Evolutionary conservation across 2,888 invertebrate species (phyloP), one percentile per base, ranked within the genome.

Genomic region (Margaritifera margaritifera): DNA sequence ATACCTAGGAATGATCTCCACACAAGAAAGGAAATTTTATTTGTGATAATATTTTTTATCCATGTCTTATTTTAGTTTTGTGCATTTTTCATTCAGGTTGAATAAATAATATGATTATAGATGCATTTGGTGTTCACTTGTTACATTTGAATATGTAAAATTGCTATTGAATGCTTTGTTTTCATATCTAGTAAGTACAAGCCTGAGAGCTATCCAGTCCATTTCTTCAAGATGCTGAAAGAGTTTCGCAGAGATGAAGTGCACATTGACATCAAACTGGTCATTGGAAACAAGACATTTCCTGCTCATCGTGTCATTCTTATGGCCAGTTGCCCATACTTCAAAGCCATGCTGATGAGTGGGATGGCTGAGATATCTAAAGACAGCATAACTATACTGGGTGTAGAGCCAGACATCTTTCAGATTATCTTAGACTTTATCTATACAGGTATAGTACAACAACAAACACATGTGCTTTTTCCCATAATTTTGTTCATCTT

Each of bases 311-410:
- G 95, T 80, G 94, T 95, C 22, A 94, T 97, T 18, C 91, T 97
- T 72, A 95, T 96, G 79, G 95, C 96, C 8, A 94, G 95, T 78
- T 96, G 96, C 91, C 94, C 95, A 68, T 97, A 97, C 90, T 97
- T 97, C 90, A 94, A 96, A 90, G 96, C 96, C 58, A 97, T 97
- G 96, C 96, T 97, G 88, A 94, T 94, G 79, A 94, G 94, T 53
- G 95, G 95, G 19, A 91, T 97, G 77, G 93, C 94, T 74, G 97
- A 97, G 90, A 94, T 94, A 83, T 93, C 94, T 84, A 94, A 95
- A 88, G 93, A 93, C 78, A 92, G 93, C 74, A 94, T 97, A n/a
- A 93, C 94, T 79, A 91, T 97, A 71, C 95, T 95, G 64, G 87
- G 82, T 8, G 75, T 89, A 54, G 66, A 79, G n/a, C 92, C 95